Evolutionary conservation across 2,888 invertebrate genomes (phyloP).

Genomic region (Coelopa pilipes): DNA sequence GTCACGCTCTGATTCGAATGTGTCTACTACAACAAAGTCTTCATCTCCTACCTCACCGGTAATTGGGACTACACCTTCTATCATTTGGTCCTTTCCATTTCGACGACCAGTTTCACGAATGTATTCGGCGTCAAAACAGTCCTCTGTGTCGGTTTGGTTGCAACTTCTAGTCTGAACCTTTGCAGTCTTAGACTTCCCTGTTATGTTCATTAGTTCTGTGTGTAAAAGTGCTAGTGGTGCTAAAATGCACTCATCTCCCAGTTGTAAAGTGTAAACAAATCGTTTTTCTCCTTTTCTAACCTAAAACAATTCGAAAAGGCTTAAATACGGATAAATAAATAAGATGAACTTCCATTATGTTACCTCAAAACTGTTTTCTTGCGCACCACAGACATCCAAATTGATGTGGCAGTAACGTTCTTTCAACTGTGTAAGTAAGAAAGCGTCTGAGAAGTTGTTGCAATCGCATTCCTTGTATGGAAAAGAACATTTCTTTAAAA

Average conservation of each 20-base stretch:
- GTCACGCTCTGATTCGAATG: slow-evolving; percentile 61
- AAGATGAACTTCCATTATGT: too few relatives aligned
- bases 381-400: slow-evolving; percentile 87
- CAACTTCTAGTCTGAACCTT: slow-evolving; percentile 79
- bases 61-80: slow-evolving; percentile 66
- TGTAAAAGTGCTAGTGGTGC: slow-evolving; percentile 90
- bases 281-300: slow-evolving; percentile 73
- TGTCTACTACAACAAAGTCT: slow-evolving; percentile 77
- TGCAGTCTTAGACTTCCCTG: slow-evolving; percentile 76
- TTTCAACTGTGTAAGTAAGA: slow-evolving; percentile 84
- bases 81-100: slow-evolving; percentile 66
- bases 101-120: slow-evolving; percentile 82
- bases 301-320: slow-evolving; percentile 30
- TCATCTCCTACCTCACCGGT: slow-evolving; percentile 71
- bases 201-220: slow-evolving; percentile 86
- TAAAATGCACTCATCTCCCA: slow-evolving; percentile 91
- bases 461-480: slow-evolving; percentile 83
- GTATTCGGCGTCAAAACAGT: slow-evolving; percentile 93
- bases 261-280: slow-evolving; percentile 78
- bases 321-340: neutral
- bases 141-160: slow-evolving; percentile 82
- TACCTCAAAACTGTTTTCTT: slow-evolving; percentile 82
- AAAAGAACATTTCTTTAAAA: slow-evolving; percentile 89
- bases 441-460: slow-evolving; percentile 80
- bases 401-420: slow-evolving; percentile 92